Conservation (phyloP, 2,113 vertebrate species). For the human (Homo sapiens) region DNA sequence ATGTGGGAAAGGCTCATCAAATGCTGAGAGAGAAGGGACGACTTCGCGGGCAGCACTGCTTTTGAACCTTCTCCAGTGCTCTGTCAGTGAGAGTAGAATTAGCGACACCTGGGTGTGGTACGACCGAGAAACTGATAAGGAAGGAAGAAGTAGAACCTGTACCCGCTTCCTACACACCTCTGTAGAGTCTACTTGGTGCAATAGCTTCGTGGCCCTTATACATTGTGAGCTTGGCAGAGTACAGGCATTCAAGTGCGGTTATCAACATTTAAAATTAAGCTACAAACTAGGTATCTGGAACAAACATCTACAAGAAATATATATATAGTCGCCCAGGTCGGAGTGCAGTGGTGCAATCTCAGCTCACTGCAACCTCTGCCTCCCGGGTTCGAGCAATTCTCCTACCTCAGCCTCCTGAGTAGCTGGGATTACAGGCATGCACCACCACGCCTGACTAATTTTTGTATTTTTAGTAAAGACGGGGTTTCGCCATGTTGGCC, state of each 20-base stretch:
- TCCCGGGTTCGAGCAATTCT: no score
- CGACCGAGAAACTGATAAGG: not conserved
- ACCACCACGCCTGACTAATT: no score
- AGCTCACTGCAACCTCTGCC: no score
- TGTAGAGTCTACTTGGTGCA: no score
- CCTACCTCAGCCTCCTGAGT: no score
- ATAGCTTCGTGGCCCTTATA: not conserved
- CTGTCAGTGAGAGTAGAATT: not conserved
- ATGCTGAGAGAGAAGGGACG: fast-evolving
- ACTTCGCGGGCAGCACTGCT: fast-evolving
- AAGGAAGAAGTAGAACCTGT: not conserved
- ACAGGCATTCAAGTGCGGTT: not conserved
- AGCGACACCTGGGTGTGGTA: not conserved
- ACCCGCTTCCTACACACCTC: not conserved
- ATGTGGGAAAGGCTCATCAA: fast-evolving
- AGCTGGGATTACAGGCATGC: no score
- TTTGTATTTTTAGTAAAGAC: no score
- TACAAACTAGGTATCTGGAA: not conserved
- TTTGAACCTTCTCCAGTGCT: not conserved
- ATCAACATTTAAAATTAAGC: not conserved
- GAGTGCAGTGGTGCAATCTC: no score
- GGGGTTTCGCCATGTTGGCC: no score
- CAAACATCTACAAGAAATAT: not conserved
- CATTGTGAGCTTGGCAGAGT: not conserved
- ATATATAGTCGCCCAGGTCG: no score